Percentiles rank a stretch among this genome's conserved stretches.
These are phyloP conservation scores for Aphidoletes aphidimyza DNA, from an alignment of 2,888 invertebrate genomes.

Conservation along the genomic window DNA sequence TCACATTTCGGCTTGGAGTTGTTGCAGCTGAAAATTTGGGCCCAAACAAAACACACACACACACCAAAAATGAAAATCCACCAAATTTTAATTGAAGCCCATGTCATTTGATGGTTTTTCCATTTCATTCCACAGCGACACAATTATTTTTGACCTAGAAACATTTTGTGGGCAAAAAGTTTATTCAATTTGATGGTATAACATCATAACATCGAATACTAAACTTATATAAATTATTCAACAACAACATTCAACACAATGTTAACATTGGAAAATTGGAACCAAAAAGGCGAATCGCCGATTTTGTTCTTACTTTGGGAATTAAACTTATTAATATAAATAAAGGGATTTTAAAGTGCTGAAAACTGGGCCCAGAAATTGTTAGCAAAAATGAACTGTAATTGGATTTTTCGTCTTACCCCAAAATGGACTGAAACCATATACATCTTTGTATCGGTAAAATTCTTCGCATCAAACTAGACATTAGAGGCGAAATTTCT, in stretches of 20 bases:
- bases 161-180: neutral
- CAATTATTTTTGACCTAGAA: neutral
- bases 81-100: neutral
- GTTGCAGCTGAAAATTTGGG: no score
- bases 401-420: neutral
- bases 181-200: neutral
- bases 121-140: neutral
- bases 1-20: neutral
- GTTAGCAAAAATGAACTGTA: neutral
- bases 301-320: neutral
- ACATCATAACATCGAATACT: neutral
- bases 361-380: neutral
- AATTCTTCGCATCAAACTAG: no score
- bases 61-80: neutral
- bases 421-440: neutral
- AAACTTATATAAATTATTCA: no score
- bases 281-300: neutral
- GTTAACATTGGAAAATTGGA: neutral
- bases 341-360: neutral
- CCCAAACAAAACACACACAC: no score
- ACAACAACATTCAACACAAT: neutral
- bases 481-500: no score
- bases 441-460: neutral
- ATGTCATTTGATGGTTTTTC: conserved; percentile 13
- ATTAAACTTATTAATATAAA: conserved; percentile 20